Base-by-base conservation (phyloP, 2,888 invertebrate species). In the Ctena decussata region DNA sequence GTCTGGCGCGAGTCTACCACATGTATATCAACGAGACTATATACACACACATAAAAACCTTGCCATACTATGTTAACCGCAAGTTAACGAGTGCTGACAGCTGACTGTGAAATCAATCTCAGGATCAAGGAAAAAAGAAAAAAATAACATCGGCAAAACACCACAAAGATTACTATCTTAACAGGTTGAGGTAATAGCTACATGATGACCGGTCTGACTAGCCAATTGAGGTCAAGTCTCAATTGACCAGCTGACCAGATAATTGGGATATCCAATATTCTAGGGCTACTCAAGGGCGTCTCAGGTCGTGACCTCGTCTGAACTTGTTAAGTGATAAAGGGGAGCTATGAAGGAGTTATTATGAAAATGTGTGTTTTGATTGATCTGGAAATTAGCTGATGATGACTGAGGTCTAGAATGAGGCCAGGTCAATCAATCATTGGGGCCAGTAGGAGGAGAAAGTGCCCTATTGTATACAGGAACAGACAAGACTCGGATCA, bases 21-120 rank as follows among this genome's bases (percentile, higher is more conserved):
- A 60, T 60, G 60, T 60, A 60, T 60, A 60, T 60, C 27, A 6
- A 60, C 60, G 8, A 60, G 60, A 60, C 60, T 60, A 60, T 60
- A 60, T 60, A 60, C 60, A 60, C 60, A 30, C 60, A 60, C 24
- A 30, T 30, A 60, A 60, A 60, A 60, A 60, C 24, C 60, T 60
- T 24, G 60, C 30, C 30, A 30, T 60, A 53, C 53, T 18, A 24
- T 60, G 27, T 60, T 5, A 24, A 60, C 60, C 30, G 27, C 60
- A 60, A 30, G 53, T 53, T 53, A 53, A 53, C 53, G 8, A 53
- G 53, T 53, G n/a, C 53, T 18, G 21, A 60, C 60, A 60, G 60
- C 60, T 60, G 60, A 60, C 60, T 60, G 41, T 41, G 41, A 49
- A 49, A 49, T 15, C 49, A 18, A 21, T 11, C 6, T 30, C 5